Percentiles rank a stretch among this genome's conserved stretches.
Evolutionary conservation across 2,888 invertebrate genomes (phyloP).

Genomic region (Phaonia tiefii): DNA sequence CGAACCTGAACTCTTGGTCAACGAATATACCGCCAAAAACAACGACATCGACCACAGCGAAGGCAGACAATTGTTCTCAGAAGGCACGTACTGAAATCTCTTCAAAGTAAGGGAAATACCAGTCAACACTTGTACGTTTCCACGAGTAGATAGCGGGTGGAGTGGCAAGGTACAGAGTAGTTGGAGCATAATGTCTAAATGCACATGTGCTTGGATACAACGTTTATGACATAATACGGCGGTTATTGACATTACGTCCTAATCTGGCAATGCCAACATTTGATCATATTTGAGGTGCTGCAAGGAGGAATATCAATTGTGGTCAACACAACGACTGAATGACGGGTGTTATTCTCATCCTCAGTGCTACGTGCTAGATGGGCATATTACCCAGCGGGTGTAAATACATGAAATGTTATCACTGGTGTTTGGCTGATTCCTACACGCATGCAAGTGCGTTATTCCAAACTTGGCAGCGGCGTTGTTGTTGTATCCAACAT

Average conservation of each 20-base stretch:
- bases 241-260: constrained; percentile 54
- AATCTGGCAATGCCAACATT: background rate
- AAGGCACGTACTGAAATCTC: constrained; percentile 54
- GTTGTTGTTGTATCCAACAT: constrained; percentile 61
- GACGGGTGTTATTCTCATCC: no score
- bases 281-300: background rate
- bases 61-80: constrained; percentile 44
- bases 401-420: background rate
- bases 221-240: constrained; percentile 45
- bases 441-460: background rate
- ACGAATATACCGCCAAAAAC: constrained; percentile 26
- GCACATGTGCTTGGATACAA: background rate
- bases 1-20: constrained; percentile 59
- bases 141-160: no score
- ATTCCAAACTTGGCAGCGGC: constrained; percentile 52
- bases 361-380: background rate
- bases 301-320: no score
- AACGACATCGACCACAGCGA: background rate
- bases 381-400: background rate
- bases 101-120: no score
- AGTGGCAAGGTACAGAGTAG: constrained; percentile 1
- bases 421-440: background rate
- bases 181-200: background rate
- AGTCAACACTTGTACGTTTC: no score
- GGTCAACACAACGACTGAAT: no score